Conservation (phyloP, 2,113 vertebrate species). For the Notechis scutatus region DNA sequence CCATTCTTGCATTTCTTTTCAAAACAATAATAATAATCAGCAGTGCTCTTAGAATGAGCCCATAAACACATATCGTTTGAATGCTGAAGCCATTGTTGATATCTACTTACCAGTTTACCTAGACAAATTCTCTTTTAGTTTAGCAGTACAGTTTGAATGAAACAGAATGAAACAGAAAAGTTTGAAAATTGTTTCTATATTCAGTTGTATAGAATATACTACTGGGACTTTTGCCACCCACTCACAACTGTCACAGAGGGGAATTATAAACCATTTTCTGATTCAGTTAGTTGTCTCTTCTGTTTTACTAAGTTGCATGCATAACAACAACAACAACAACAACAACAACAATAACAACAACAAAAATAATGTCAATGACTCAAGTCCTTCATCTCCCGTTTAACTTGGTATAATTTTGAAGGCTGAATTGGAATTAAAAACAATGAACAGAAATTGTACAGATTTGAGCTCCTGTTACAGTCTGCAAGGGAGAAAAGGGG, state of each 20-base stretch:
- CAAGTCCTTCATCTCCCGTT: not conserved
- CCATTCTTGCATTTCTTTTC: constrained; percentile 22
- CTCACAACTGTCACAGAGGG: not conserved
- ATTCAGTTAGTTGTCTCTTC: not conserved
- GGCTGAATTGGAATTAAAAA: not conserved
- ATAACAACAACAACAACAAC: not conserved
- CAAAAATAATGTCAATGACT: not conserved
- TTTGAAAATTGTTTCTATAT: not conserved
- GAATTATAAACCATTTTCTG: not conserved
- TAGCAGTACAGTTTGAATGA: not conserved
- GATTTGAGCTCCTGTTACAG: not conserved
- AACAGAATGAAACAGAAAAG: not conserved
- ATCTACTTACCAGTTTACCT: not conserved
- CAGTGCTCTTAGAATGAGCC: constrained; percentile 19
- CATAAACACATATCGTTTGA: not conserved
- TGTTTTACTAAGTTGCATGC: not conserved
- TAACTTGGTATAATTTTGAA: not conserved
- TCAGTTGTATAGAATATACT: not conserved
- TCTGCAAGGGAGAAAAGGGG: not conserved
- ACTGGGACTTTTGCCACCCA: not conserved
- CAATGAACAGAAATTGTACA: not conserved
- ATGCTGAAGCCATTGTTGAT: not conserved
- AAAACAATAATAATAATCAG: constrained; percentile 14
- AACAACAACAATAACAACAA: too few species aligned
- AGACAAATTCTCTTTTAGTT: not conserved